Conservation (phyloP, 2,797 vertebrate genomes). For the Dromococcyx pavoninus region DNA sequence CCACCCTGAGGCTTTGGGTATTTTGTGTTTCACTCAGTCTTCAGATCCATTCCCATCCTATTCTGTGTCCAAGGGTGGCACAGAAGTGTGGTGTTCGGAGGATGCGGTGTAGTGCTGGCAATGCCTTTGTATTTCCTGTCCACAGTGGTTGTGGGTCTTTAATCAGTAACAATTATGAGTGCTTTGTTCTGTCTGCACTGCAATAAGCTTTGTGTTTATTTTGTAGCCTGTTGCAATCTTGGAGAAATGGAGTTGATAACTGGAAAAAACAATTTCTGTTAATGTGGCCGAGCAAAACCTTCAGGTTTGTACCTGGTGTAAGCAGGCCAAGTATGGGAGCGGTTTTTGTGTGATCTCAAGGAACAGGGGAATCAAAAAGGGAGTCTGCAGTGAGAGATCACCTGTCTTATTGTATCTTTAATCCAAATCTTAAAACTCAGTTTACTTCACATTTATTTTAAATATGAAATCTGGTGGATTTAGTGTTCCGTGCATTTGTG, state of each 20-base stretch:
- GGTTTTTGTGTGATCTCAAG: not conserved
- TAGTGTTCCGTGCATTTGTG: not conserved
- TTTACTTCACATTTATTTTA: not conserved
- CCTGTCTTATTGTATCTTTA: not conserved
- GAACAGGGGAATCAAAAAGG: not conserved
- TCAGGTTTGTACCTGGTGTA: rapidly evolving
- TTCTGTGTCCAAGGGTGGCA: not conserved
- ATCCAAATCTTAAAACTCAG: not conserved
- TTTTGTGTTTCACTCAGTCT: not conserved
- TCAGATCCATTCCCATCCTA: not conserved
- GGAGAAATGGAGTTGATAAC: not conserved
- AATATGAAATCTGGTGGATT: not conserved
- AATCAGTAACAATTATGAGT: not conserved
- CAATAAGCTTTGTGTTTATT: not conserved
- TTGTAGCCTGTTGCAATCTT: not conserved
- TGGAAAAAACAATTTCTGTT: not conserved
- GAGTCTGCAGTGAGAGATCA: not conserved
- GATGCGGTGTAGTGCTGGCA: not conserved
- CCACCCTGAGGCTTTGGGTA: not conserved
- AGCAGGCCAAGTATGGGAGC: not conserved
- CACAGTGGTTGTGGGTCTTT: not conserved
- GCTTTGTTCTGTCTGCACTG: not conserved
- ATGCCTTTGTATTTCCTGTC: not conserved
- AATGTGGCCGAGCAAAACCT: not conserved
- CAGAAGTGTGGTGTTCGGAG: not conserved